Conservation (phyloP, 2,888 invertebrate genomes). For the Leptinotarsa juncta region DNA sequence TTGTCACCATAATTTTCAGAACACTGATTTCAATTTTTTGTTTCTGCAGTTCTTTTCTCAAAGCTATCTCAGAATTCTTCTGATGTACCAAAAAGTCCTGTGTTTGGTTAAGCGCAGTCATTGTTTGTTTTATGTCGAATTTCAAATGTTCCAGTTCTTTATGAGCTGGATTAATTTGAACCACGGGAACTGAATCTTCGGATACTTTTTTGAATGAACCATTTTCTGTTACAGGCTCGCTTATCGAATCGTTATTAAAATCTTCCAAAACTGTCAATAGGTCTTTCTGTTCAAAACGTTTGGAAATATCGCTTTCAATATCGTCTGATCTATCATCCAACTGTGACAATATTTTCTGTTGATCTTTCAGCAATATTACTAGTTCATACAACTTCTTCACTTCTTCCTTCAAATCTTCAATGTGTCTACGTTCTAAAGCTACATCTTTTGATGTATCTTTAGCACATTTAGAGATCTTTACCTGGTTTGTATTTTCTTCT, state of each 20-base stretch:
- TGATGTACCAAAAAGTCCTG: constrained; percentile 43
- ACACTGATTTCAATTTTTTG: constrained; percentile 47
- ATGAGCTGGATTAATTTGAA: constrained; percentile 22
- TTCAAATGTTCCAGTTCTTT: constrained; percentile 48
- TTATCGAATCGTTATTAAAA: constrained; percentile 19
- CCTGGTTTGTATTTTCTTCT: background rate
- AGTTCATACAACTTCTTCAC: constrained; percentile 58
- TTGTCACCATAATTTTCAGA: constrained; percentile 43
- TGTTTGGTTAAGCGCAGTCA: constrained; percentile 48
- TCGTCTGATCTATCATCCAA: constrained; percentile 45
- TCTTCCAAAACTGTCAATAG: constrained; percentile 41
- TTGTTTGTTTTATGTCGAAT: constrained; percentile 43
- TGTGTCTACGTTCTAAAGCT: constrained; percentile 44
- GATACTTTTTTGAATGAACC: background rate
- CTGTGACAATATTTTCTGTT: constrained; percentile 56
- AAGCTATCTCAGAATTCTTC: constrained; percentile 43
- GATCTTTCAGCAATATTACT: constrained; percentile 57
- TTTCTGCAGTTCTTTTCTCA: constrained; percentile 50
- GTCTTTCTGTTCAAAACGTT: constrained; percentile 34
- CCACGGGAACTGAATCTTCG: background rate
- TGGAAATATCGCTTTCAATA: constrained; percentile 22
- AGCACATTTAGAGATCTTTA: constrained; percentile 25
- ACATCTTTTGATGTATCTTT: constrained; percentile 36
- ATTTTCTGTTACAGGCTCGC: background rate
- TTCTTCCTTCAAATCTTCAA: constrained; percentile 56